A percentile compares a stretch with the other conserved stretches of the same genome.
Evolutionary conservation across 2,888 invertebrate species (phyloP).

Genomic region (Shargacucullia verbasci): DNA sequence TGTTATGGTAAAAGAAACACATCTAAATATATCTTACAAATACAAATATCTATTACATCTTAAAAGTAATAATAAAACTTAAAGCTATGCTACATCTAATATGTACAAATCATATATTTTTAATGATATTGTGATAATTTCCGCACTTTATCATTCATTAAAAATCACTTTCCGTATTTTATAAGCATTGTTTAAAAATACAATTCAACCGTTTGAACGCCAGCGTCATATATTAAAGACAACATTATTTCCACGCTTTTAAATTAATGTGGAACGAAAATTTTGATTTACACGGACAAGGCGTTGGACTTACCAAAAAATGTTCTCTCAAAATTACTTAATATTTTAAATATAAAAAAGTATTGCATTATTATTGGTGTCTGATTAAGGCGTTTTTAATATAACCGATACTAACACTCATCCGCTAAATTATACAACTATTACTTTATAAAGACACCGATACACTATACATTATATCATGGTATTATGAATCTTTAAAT

Average conservation of each 20-base stretch:
- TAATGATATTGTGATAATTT: slow-evolving; percentile 68
- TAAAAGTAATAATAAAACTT: slow-evolving; percentile 76
- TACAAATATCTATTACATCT: slow-evolving; percentile 76
- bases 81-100: slow-evolving; percentile 72
- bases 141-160: slow-evolving; percentile 42
- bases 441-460: slow-evolving; percentile 31
- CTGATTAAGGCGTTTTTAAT: slow-evolving; percentile 43
- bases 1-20: slow-evolving; percentile 82
- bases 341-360: slow-evolving; percentile 46
- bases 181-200: slow-evolving; percentile 38
- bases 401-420: slow-evolving; percentile 29
- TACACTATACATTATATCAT: slow-evolving; percentile 39
- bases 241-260: slow-evolving; percentile 15
- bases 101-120: slow-evolving; percentile 76
- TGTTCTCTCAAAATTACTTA: slow-evolving; percentile 38
- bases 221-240: slow-evolving; percentile 43
- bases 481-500: slow-evolving; percentile 38
- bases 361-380: slow-evolving; percentile 52
- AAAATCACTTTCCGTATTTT: slow-evolving; percentile 38
- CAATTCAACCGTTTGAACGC: slow-evolving; percentile 45
- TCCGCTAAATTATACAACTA: slow-evolving; percentile 44
- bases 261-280: slow-evolving; percentile 22
- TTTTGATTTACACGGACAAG: slow-evolving; percentile 1
- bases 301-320: slow-evolving; percentile 27
- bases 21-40: slow-evolving; percentile 82